A percentile compares a stretch with the other conserved stretches of the same genome.
phyloP scores from a whole-genome alignment of 2,888 invertebrate species.

The Tillus elongatus region DNA sequence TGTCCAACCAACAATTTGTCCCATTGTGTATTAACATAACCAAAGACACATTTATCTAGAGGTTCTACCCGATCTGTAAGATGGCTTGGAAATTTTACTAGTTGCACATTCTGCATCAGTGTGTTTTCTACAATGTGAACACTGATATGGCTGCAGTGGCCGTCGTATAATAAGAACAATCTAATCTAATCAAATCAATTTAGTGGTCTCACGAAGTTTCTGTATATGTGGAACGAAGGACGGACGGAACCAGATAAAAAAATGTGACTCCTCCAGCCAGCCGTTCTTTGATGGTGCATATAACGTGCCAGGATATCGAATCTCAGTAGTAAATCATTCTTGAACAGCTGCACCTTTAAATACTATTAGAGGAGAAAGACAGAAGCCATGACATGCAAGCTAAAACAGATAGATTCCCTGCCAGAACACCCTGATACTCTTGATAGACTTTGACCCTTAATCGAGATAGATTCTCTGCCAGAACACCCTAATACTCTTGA shows the following conservation, averaged over 20 bases:
- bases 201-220: constrained; percentile 6
- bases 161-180: too few relatives aligned
- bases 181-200: too few relatives aligned
- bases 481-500: constrained; percentile 20
- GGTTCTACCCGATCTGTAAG: constrained; percentile 12
- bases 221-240: constrained; percentile 6
- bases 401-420: constrained; percentile 20
- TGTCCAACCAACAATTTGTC: constrained; percentile 11
- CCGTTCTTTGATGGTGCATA: constrained; percentile 23
- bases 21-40: constrained; percentile 11
- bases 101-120: constrained; percentile 1
- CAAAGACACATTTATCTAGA: constrained; percentile 13
- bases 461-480: constrained; percentile 21
- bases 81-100: constrained; percentile 12
- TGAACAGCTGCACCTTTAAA: constrained; percentile 23
- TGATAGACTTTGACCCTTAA: constrained; percentile 19
- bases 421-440: constrained; percentile 22
- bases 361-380: constrained; percentile 21
- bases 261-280: constrained; percentile 26
- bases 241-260: constrained; percentile 14
- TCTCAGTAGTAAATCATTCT: too few relatives aligned
- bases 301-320: constrained; percentile 19
- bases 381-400: too few relatives aligned
- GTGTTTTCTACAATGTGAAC: constrained; percentile 5
- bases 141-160: constrained; percentile 8